Conservation (phyloP, 2,888 invertebrate genomes). For the Drosophila bunnanda region DNA sequence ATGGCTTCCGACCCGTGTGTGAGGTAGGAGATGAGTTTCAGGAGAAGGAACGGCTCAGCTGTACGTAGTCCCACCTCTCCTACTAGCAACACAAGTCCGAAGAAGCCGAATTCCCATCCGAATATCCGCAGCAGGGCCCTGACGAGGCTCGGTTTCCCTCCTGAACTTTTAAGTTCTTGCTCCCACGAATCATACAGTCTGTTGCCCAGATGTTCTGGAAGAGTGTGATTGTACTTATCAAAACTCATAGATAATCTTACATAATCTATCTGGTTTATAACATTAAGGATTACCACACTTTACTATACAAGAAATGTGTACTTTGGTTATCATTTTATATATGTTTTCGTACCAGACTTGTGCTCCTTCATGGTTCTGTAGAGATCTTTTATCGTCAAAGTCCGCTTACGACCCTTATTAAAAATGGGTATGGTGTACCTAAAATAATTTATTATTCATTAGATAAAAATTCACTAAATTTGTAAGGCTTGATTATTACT, state of each 20-base stretch:
- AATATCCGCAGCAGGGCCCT: slow-evolving; percentile 86
- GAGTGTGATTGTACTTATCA: slow-evolving; percentile 10
- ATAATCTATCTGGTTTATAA: neutral
- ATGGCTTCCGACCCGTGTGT: slow-evolving; percentile 61
- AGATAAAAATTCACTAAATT: neutral
- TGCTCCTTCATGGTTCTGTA: slow-evolving; percentile 5
- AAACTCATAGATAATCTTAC: neutral
- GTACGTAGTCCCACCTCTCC: slow-evolving; percentile 88
- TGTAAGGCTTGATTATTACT: slow-evolving; percentile 18
- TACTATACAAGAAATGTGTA: neutral
- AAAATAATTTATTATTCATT: neutral
- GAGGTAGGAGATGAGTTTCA: slow-evolving; percentile 87
- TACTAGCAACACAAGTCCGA: slow-evolving; percentile 86
- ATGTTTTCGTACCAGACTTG: neutral
- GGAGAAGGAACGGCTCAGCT: slow-evolving; percentile 88
- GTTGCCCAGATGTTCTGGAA: slow-evolving; percentile 86
- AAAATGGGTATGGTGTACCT: slow-evolving; percentile 1
- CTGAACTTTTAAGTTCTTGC: slow-evolving; percentile 84
- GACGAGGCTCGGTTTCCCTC: slow-evolving; percentile 84
- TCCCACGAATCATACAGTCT: slow-evolving; percentile 87
- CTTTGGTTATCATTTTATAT: neutral
- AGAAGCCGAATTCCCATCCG: slow-evolving; percentile 86
- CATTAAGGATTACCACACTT: neutral
- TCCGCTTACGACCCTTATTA: neutral
- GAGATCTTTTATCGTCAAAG: neutral